Base-by-base conservation (phyloP, 2,113 vertebrate genomes). In the Limanda limanda region DNA sequence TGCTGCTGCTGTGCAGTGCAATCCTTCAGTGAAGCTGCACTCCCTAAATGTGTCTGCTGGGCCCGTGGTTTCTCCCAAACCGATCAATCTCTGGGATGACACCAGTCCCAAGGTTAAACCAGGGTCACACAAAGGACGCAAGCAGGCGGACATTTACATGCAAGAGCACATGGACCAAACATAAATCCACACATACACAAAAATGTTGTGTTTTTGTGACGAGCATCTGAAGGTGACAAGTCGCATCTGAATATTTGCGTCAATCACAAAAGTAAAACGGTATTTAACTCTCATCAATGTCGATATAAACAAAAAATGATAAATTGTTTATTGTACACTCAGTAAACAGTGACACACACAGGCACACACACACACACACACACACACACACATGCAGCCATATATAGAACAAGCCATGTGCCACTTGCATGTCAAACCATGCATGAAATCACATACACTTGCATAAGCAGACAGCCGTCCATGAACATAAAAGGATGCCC, bases 1-100 rank as follows among this genome's bases (percentile, higher is more conserved):
- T 60, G 5, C 66, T 86, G 83, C 73, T 21, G 74, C 81, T 83
- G 91, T 80, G 77, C 68, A 37, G 55, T 76, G 72, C 87, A 89
- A 87, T 89, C 87, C 73, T 67, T 79, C 79, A 71, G 61, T 70
- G 69, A 79, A 75, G 83, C 79, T 74, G 27, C 62, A 59, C 66
- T 72, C 65, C 45, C 42, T 54, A 79, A 83, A 88, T 82, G 76
- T 76, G 60, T 56, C 82, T 61, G 52, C 35, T 2, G 69, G 67
- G 61, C 59, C 55, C 35, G 27, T 37, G 70, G 79, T 74, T 81
- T 56, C 54, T 76, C 70, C 31, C 10, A 45, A 79, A 83, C 56
- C 13, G 23, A 89, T 84, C 76, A 76, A 83, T 85, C 64, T 81
- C 45, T 48, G 7, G 71, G 61, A 82, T 87, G 88, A 81, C 79